Evolutionary conservation across 53 echinoderm and acorn worm genomes (phyloP).

Genomic region (Patiria pectinifera): DNA sequence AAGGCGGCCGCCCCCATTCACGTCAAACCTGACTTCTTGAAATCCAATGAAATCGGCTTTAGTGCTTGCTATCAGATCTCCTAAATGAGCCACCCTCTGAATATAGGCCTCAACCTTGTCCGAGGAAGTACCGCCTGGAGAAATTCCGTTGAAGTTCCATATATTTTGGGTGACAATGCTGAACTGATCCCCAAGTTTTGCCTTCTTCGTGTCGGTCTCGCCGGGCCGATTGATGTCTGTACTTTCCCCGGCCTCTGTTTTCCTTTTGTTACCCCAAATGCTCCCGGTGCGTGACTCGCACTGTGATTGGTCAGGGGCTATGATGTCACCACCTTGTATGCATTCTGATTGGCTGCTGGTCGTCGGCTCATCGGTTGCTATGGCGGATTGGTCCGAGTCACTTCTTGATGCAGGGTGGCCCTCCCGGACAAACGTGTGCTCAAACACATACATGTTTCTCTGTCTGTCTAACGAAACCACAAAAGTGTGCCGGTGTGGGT

Average conservation of each 20-base stretch:
- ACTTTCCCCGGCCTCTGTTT: constrained; percentile 19
- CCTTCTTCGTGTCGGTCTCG: neutral
- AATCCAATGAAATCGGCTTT: constrained; percentile 80
- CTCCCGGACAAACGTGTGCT: constrained; percentile 65
- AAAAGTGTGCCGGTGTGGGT: constrained; percentile 70
- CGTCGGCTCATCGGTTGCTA: constrained; percentile 6
- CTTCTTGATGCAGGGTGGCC: neutral
- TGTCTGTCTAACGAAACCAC: constrained; percentile 80
- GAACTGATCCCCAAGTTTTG: neutral
- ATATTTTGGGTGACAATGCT: constrained; percentile 84
- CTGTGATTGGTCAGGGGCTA: constrained; percentile 22
- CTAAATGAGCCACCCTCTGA: constrained; percentile 73
- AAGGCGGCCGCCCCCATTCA: constrained; percentile 44
- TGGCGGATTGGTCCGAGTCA: neutral
- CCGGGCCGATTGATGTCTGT: neutral
- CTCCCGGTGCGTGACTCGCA: neutral
- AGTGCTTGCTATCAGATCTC: constrained; percentile 66
- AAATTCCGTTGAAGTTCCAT: constrained; percentile 89
- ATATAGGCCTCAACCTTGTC: constrained; percentile 56
- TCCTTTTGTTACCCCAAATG: constrained; percentile 3
- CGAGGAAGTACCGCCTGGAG: neutral
- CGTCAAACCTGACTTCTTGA: constrained; percentile 88
- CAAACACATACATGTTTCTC: constrained; percentile 70
- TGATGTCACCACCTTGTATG: neutral
- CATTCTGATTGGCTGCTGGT: constrained; percentile 57